Base-by-base conservation (phyloP, 2,113 vertebrate genomes). In the Oriolus oriolus region DNA sequence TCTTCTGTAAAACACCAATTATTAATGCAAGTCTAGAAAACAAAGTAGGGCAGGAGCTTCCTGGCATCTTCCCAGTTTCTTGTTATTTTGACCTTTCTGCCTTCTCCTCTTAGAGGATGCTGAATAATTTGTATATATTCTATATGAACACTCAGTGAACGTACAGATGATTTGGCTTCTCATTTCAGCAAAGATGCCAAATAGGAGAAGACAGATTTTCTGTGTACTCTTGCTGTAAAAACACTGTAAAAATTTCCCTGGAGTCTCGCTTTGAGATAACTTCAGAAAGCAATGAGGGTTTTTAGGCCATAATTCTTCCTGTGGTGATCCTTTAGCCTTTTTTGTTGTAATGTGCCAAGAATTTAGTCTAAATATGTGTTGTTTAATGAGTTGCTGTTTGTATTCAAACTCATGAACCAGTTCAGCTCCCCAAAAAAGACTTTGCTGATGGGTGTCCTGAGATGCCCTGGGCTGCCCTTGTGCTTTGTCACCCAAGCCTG, bases 121-220 rank as follows among this genome's bases (percentile, higher is more conserved):
- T 90, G 84, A 77, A 90, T 85, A 96, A 90, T 94, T 94, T 95
- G 94, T 95, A 37, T 96, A 77, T 88, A 70, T 96, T 93, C 93
- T 95, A 88, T 96, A 96, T 37, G 91, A 95, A 87, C 84, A 39
- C 39, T 94, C 45, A 47, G 91, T 82, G 57, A 94, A 91, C 69
- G 59, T 73, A 91, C 66, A 96, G 73, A 83, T 83, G 37, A 80
- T 82, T 96, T 96, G 94, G 94, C 96, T 93, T 81, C 86, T 93
- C 4, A 0, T 78, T 92, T 87, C 89, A 93, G 60, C 65, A 66
- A 41, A 91, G 76, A 95, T 89, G 91, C 96, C 94, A 97, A 95
- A 89, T 64, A 90, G 81, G 80, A 93, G 86, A 97, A 90, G 91
- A 91, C 69, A 84, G 89, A 95, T 94, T 84, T 93, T 95, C 77